phyloP scores from a whole-genome alignment of 2,797 vertebrate genomes.

The Sebastes baramenuke region DNA sequence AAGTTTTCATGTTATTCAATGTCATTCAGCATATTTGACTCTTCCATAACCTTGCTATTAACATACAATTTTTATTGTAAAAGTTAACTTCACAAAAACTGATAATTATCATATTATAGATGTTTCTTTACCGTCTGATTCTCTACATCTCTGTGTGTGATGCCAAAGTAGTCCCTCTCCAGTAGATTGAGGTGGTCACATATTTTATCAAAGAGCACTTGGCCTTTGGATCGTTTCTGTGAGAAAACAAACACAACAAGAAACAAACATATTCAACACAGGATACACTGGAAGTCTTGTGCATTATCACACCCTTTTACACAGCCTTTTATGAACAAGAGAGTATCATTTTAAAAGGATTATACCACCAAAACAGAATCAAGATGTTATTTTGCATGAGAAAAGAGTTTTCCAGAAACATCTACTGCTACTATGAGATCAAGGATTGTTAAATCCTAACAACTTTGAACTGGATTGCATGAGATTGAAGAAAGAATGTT shows the following conservation, averaged over 20 bases:
- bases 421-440: neutral
- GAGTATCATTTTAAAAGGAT: neutral
- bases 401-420: neutral
- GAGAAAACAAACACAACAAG: neutral
- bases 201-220: slow-evolving; percentile 93
- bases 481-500: neutral
- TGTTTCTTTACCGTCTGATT: slow-evolving; percentile 90
- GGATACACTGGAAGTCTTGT: neutral
- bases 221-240: slow-evolving; percentile 93
- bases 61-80: neutral
- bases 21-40: neutral
- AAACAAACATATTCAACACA: neutral
- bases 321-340: neutral
- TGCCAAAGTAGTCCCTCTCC: slow-evolving; percentile 97
- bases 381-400: neutral
- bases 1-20: neutral
- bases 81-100: neutral
- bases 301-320: neutral
- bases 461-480: neutral
- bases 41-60: neutral
- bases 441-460: neutral
- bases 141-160: slow-evolving; percentile 92
- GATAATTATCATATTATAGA: neutral
- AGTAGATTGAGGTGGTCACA: slow-evolving; percentile 97
- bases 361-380: neutral